phyloP scores from a whole-genome alignment of 2,888 invertebrate genomes.

The Rotaria sp. region DNA sequence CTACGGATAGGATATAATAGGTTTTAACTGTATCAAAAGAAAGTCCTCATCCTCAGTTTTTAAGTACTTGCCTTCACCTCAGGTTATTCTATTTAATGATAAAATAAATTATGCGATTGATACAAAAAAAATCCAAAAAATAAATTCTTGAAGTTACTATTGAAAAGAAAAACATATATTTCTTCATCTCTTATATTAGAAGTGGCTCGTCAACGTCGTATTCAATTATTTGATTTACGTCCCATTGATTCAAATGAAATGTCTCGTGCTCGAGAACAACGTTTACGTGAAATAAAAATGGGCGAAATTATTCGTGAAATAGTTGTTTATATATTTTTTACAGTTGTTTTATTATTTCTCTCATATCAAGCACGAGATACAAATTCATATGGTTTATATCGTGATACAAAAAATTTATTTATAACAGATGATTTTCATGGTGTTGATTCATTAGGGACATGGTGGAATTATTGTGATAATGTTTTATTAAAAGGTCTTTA shows the following conservation, averaged over 20 bases:
- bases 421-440: conserved; percentile 41
- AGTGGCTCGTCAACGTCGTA: not conserved
- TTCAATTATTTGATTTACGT: conserved; percentile 44
- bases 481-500: conserved; percentile 50
- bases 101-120: no score
- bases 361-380: conserved; percentile 53
- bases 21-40: no score
- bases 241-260: conserved; percentile 49
- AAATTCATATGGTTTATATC: conserved; percentile 45
- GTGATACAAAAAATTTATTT: conserved; percentile 43
- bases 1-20: no score
- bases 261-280: conserved; percentile 46
- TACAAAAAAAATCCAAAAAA: no score
- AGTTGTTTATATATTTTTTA: conserved; percentile 50
- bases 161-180: not conserved
- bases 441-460: conserved; percentile 46
- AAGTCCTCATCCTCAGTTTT: no score
- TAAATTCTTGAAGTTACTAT: no score
- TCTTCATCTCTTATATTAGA: not conserved
- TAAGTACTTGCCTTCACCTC: no score
- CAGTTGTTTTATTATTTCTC: conserved; percentile 52
- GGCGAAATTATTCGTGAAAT: conserved; percentile 52
- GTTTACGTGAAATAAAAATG: conserved; percentile 52
- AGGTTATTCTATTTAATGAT: no score
- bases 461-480: conserved; percentile 49